These are phyloP conservation scores for Calidris pygmaea DNA, from an alignment of 2,113 vertebrate species.

Conservation along the genomic window DNA sequence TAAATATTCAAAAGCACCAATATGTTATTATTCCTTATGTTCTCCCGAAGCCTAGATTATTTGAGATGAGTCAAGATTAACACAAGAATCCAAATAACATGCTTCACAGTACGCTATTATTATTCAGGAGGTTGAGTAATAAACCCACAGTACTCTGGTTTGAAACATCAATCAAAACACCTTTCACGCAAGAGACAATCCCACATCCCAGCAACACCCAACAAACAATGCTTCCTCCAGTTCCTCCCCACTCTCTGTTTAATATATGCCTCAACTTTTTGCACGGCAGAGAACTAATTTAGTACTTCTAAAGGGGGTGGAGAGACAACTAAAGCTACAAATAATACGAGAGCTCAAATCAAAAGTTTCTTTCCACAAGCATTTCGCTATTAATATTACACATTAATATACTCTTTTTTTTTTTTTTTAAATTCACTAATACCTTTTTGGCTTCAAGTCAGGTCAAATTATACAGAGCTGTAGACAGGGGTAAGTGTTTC, in stretches of 20 bases:
- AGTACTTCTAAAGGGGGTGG: fast-evolving
- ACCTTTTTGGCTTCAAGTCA: background rate
- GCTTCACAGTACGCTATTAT: background rate
- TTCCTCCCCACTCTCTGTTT: background rate
- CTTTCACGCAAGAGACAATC: background rate
- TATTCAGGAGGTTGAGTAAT: background rate
- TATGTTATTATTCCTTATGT: background rate
- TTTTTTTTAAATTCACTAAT: background rate
- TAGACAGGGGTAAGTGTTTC: background rate
- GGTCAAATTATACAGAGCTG: background rate
- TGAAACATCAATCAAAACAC: background rate
- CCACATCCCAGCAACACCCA: background rate
- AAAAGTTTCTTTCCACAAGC: background rate
- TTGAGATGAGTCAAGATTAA: background rate
- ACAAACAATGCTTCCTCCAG: background rate
- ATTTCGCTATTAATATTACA: background rate
- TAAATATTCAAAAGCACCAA: background rate
- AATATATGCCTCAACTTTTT: background rate
- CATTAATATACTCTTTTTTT: background rate
- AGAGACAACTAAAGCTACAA: background rate
- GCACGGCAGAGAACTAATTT: background rate
- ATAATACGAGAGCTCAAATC: background rate
- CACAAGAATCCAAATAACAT: background rate
- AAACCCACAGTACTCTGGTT: background rate
- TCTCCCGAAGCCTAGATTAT: background rate